phyloP scores from a whole-genome alignment of 2,797 vertebrate genomes.

The Fratercula arctica region DNA sequence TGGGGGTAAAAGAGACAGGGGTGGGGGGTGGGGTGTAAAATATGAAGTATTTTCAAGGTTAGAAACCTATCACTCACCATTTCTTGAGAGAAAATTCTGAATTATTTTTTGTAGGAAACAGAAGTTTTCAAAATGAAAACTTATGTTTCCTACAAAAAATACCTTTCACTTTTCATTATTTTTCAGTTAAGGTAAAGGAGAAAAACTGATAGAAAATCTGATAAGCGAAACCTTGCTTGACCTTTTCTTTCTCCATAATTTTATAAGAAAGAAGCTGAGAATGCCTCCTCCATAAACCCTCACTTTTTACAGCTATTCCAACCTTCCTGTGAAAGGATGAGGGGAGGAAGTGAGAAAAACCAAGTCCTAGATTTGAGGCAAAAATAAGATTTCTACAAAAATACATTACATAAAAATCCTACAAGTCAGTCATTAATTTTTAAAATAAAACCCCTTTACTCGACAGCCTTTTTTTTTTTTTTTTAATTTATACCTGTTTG shows the following conservation, averaged over 20 bases:
- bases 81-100: neutral
- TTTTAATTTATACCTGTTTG: neutral
- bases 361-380: conserved; percentile 42
- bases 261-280: conserved; percentile 35
- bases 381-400: conserved; percentile 32
- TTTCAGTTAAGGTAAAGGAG: neutral
- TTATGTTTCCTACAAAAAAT: too few relatives aligned
- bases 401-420: conserved; percentile 22
- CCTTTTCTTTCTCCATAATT: conserved; percentile 33
- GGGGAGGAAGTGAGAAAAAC: conserved; percentile 47
- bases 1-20: neutral
- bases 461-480: neutral
- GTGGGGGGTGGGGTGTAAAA: too few relatives aligned
- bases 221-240: conserved; percentile 14
- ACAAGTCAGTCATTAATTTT: neutral
- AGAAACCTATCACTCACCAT: neutral
- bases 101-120: neutral
- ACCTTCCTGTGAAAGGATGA: conserved; percentile 18
- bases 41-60: neutral
- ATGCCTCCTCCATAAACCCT: conserved; percentile 20
- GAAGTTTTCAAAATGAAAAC: neutral
- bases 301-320: conserved; percentile 16
- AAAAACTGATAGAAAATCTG: conserved; percentile 10
- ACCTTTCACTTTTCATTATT: neutral
- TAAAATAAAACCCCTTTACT: neutral